Percentiles rank a stretch among this genome's conserved stretches.
Evolutionary conservation across 2,888 invertebrate genomes (phyloP).

Genomic region (Siphonodentalium dalli): DNA sequence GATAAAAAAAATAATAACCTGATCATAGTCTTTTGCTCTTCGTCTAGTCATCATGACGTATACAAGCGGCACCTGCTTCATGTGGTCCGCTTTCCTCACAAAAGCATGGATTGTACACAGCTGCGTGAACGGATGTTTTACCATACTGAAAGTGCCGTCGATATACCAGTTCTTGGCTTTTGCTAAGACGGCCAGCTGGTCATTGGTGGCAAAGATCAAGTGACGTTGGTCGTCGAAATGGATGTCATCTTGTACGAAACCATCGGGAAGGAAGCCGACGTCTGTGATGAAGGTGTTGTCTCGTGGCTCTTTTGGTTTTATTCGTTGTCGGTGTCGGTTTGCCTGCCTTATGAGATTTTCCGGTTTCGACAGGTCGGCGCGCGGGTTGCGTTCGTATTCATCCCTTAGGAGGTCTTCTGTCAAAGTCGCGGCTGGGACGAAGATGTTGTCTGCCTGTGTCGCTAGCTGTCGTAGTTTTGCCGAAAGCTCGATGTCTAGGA

Average conservation of each 20-base stretch:
- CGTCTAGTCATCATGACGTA: background rate
- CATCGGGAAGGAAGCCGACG: background rate
- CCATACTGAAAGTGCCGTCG: slow-evolving; percentile 9
- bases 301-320: background rate
- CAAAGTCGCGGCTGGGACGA: no score
- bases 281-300: background rate
- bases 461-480: no score
- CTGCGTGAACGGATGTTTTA: slow-evolving; percentile 7
- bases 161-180: no score
- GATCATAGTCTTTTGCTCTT: slow-evolving; percentile 5
- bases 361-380: background rate
- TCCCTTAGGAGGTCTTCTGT: no score
- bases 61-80: background rate
- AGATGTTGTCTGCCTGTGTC: no score
- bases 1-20: no score
- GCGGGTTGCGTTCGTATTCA: no score
- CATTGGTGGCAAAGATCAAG: slow-evolving; percentile 10
- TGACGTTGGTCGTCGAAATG: slow-evolving; percentile 2
- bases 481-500: no score
- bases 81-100: slow-evolving; percentile 7
- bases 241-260: slow-evolving; percentile 2
- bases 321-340: background rate
- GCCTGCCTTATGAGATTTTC: background rate
- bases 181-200: no score
- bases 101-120: slow-evolving; percentile 2